A percentile compares a stretch with the other conserved stretches of the same genome.
Evolutionary conservation across 2,888 invertebrate genomes (phyloP).

Genomic region (Octodonta nipae): DNA sequence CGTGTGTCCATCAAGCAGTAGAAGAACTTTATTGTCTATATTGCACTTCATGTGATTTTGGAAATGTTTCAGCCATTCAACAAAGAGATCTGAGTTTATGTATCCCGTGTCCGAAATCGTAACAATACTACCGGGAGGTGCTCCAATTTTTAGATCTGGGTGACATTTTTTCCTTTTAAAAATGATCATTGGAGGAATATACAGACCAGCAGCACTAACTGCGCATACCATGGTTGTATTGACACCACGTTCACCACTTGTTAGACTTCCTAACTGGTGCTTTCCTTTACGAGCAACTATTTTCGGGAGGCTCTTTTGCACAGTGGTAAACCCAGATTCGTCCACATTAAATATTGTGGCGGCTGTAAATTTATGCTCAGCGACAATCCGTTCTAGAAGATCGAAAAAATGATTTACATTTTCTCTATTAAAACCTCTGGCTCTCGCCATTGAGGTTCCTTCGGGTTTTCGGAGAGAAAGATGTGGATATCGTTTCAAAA

Average conservation of each 20-base stretch:
- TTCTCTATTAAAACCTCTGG: too few relatives aligned
- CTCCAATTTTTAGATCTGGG: background rate
- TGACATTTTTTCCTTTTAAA: background rate
- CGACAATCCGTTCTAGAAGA: too few relatives aligned
- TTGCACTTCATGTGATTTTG: background rate
- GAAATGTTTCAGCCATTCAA: slow-evolving; percentile 1
- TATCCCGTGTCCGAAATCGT: background rate
- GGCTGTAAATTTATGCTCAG: background rate
- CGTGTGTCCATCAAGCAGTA: too few relatives aligned
- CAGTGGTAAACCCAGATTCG: background rate
- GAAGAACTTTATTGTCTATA: too few relatives aligned
- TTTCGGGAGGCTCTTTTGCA: background rate
- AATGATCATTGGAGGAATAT: background rate
- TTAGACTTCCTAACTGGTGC: background rate
- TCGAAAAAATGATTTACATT: too few relatives aligned
- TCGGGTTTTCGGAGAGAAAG: too few relatives aligned
- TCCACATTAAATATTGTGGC: background rate
- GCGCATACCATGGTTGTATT: background rate
- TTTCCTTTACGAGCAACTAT: background rate
- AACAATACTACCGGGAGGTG: background rate
- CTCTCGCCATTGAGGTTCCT: too few relatives aligned
- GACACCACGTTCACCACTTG: background rate
- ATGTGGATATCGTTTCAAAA: too few relatives aligned
- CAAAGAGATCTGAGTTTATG: slow-evolving; percentile 1
- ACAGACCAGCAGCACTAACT: background rate